Evolutionary conservation across 2,888 invertebrate species (phyloP).

Genomic region (Cybosia mesomella): DNA sequence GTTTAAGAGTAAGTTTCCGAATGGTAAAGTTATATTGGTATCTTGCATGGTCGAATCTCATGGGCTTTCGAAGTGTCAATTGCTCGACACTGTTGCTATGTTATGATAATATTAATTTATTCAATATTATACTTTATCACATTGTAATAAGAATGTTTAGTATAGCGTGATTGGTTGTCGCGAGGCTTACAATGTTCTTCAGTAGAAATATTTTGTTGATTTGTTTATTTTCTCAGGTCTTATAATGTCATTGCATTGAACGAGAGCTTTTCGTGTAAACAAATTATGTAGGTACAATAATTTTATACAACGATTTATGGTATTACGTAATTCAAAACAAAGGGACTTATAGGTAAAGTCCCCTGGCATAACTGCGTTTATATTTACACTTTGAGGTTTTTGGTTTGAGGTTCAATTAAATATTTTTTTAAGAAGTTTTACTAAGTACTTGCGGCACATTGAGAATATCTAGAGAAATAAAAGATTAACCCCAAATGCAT

Average conservation of each 20-base stretch:
- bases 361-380: neutral
- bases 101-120: conserved; percentile 40
- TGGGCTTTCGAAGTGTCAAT: conserved; percentile 67
- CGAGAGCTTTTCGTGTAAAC: conserved; percentile 15
- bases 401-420: neutral
- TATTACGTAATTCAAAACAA: neutral
- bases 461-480: neutral
- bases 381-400: neutral
- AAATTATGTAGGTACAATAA: conserved; percentile 12
- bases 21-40: conserved; percentile 39
- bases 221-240: conserved; percentile 51
- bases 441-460: neutral
- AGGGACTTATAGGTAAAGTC: neutral
- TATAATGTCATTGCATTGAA: conserved; percentile 19
- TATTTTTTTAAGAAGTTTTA: neutral
- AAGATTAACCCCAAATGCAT: neutral
- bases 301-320: conserved; percentile 7
- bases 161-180: conserved; percentile 32
- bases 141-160: conserved; percentile 26
- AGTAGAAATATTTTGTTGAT: conserved; percentile 40
- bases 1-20: conserved; percentile 16
- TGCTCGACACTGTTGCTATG: conserved; percentile 61
- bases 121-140: conserved; percentile 42
- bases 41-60: conserved; percentile 60
- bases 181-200: conserved; percentile 40